Evolutionary conservation across 2,113 vertebrate genomes (phyloP).

Genomic region (Lota lota): DNA sequence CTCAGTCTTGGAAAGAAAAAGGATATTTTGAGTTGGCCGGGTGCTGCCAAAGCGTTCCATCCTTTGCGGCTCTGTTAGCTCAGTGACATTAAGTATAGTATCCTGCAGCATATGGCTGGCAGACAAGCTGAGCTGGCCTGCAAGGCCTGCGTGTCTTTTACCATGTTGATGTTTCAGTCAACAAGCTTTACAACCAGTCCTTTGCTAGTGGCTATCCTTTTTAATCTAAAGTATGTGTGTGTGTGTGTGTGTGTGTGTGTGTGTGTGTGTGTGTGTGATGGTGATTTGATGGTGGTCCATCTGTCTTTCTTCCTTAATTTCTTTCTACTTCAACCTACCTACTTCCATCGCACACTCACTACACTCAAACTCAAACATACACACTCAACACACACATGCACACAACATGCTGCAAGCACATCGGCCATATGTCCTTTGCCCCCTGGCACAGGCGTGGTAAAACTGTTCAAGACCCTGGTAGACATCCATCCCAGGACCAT

Average conservation of each 20-base stretch:
- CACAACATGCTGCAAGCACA: too few relatives aligned
- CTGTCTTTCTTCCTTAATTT: neutral
- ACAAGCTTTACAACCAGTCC: neutral
- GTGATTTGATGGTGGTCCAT: neutral
- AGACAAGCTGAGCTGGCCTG: slow-evolving; percentile 17
- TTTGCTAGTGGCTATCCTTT: slow-evolving; percentile 23
- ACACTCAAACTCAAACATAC: neutral
- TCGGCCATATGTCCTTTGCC: neutral
- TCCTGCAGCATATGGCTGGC: slow-evolving; percentile 21
- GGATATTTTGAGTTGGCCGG: slow-evolving; percentile 28
- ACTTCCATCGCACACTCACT: neutral
- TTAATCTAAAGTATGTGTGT: neutral
- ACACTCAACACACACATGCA: too few relatives aligned
- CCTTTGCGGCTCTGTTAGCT: slow-evolving; percentile 26
- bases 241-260: neutral
- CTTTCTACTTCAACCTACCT: neutral
- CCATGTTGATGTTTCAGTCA: slow-evolving; percentile 6
- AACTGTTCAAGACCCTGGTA: slow-evolving; percentile 30
- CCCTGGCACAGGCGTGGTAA: slow-evolving; percentile 24
- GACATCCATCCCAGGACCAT: slow-evolving; percentile 33
- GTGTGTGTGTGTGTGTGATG: slow-evolving; percentile 5
- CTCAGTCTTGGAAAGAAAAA: slow-evolving; percentile 26
- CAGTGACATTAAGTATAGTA: slow-evolving; percentile 40
- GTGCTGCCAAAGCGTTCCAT: slow-evolving; percentile 4
- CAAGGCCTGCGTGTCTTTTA: slow-evolving; percentile 21